Base-by-base conservation (phyloP, 2,797 vertebrate genomes). In the Halcyon smyrnensis region DNA sequence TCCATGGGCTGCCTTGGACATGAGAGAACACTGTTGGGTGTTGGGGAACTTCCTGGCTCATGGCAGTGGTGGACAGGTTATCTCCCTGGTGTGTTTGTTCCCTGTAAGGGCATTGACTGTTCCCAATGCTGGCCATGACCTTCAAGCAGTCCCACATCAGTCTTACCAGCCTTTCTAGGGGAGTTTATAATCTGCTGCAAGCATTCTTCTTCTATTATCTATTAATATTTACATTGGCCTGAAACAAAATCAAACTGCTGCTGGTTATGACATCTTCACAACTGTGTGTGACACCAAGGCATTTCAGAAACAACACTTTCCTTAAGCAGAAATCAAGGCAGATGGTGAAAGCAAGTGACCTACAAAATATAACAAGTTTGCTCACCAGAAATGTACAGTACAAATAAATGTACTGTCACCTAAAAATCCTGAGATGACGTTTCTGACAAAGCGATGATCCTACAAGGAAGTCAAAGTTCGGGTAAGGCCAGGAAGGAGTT, bases 271-370 rank as follows among this genome's bases (percentile, higher is more conserved):
- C 7, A 2, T 77, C 80, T 68, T 62, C 41, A 46, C 9, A 2
- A 8, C 65, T 1, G 13, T 34, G 23, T 57, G 6, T 2, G 3
- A 46, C 59, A 21, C 20, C 0, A 21, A 45, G 76, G 71, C 50
- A 16, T 82, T 84, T 93, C 77, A 74, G 69, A 63, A 88, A 28
- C 65, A 56, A 15, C 39, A 1, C 51, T 57, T 92, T 4, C 11
- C 56, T 57, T 51, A 15, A 82, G 88, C 63, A 54, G 50, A 73
- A 94, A 95, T 94, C 54, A 45, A 93, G 94, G 89, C 95, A 95
- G 93, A 92, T 95, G 93, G 90, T 90, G 81, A 88, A 95, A 91
- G 37, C 37, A 11, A 90, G 74, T 89, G 94, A 93, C 95, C 90
- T 95, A 86, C 87, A 81, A 94, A 93, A 67, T 27, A 20, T 10